phyloP scores from a whole-genome alignment of 2,888 invertebrate species.

The Linnaemya vulpina region DNA sequence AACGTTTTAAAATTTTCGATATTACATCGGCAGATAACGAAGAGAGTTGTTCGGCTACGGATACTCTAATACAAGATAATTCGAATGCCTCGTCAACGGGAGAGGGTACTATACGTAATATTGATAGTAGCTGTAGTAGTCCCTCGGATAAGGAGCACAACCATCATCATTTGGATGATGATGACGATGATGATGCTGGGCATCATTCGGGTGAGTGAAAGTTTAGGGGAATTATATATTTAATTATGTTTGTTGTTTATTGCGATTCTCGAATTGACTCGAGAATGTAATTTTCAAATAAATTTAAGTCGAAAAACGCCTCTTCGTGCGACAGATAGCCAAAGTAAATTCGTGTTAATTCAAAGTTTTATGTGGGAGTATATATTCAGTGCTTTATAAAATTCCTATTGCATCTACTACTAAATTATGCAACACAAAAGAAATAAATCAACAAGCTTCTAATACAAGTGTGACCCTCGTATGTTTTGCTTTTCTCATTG shows the following conservation, averaged over 20 bases:
- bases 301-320: too few relatives aligned
- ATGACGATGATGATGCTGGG: slow-evolving; percentile 85
- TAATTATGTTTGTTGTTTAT: too few relatives aligned
- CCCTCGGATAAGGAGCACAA: slow-evolving; percentile 64
- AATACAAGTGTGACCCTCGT: too few relatives aligned
- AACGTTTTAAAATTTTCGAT: slow-evolving; percentile 81
- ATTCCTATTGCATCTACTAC: background rate
- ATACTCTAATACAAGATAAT: slow-evolving; percentile 62
- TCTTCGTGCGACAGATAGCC: too few relatives aligned
- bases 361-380: background rate
- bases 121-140: slow-evolving; percentile 68
- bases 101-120: slow-evolving; percentile 66
- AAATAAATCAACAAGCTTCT: too few relatives aligned
- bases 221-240: background rate
- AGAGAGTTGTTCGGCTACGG: slow-evolving; percentile 44
- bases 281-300: too few relatives aligned
- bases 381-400: background rate
- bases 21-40: slow-evolving; percentile 64
- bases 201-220: slow-evolving; percentile 88
- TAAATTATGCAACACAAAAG: too few relatives aligned
- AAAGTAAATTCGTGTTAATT: too few relatives aligned
- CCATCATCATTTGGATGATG: slow-evolving; percentile 71
- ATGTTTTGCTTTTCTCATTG: too few relatives aligned
- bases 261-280: too few relatives aligned
- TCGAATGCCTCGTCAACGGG: slow-evolving; percentile 53